phyloP scores from a whole-genome alignment of 2,113 vertebrate genomes.

The Hemiscyllium ocellatum region DNA sequence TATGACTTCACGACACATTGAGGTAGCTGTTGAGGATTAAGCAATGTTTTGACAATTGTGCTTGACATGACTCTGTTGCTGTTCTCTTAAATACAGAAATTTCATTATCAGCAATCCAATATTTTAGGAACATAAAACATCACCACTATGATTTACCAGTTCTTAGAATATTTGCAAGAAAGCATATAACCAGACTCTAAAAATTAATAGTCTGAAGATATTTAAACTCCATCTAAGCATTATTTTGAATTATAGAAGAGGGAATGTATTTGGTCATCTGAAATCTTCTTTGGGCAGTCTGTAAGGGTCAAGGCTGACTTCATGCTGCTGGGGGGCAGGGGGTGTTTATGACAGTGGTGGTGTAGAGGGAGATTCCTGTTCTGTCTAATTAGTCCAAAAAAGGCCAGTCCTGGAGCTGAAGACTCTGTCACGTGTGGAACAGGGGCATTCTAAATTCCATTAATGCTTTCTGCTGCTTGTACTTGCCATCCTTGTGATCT shows the following conservation, averaged over 20 bases:
- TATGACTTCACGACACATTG: background rate
- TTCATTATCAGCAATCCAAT: background rate
- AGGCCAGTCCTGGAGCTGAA: too few relatives aligned
- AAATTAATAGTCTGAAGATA: background rate
- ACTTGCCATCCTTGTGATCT: too few relatives aligned
- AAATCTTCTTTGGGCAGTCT: too few relatives aligned
- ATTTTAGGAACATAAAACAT: background rate
- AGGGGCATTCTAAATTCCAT: too few relatives aligned
- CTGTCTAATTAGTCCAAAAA: too few relatives aligned
- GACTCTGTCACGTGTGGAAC: too few relatives aligned
- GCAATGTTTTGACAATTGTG: background rate
- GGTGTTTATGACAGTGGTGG: too few relatives aligned
- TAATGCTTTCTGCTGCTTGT: too few relatives aligned
- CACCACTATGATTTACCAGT: background rate
- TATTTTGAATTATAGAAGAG: background rate
- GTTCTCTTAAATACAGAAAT: background rate
- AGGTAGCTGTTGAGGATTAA: background rate
- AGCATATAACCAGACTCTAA: background rate
- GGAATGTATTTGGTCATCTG: background rate
- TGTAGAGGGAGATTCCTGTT: too few relatives aligned
- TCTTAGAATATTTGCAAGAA: background rate
- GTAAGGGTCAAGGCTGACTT: too few relatives aligned
- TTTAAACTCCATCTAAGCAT: background rate
- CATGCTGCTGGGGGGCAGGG: too few relatives aligned
- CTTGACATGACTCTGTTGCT: background rate